These are phyloP conservation scores for Plebejus argus DNA, from an alignment of 2,888 invertebrate genomes.

Conservation along the genomic window DNA sequence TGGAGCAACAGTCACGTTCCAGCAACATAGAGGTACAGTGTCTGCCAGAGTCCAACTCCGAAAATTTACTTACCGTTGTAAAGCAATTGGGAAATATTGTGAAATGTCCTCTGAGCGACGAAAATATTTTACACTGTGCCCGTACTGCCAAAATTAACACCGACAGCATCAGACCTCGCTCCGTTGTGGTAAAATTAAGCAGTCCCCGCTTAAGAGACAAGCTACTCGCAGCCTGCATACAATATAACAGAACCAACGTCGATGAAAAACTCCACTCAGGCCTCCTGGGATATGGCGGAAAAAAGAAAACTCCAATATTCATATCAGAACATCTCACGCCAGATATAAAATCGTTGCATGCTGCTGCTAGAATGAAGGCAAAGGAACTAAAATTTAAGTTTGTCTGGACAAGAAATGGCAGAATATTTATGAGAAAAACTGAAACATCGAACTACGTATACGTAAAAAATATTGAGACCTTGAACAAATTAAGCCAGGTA, in stretches of 20 bases:
- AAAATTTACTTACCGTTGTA: slow-evolving; percentile 13
- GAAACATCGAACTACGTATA: no score
- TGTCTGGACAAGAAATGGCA: no score
- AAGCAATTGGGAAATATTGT: slow-evolving; percentile 9
- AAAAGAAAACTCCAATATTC: neutral
- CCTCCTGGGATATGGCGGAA: neutral
- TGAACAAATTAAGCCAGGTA: no score
- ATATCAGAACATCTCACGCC: neutral
- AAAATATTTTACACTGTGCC: slow-evolving; percentile 1
- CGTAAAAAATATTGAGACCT: no score
- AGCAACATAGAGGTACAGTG: slow-evolving; percentile 31
- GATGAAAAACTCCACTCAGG: neutral
- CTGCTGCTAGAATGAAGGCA: no score
- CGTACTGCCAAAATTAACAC: slow-evolving; percentile 20
- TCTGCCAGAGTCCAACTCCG: slow-evolving; percentile 16
- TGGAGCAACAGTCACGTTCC: slow-evolving; percentile 24
- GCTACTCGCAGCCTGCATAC: neutral
- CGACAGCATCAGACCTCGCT: neutral
- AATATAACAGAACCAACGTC: neutral
- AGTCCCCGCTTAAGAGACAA: neutral
- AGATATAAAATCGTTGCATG: neutral
- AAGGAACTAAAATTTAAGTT: no score
- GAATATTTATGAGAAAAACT: no score
- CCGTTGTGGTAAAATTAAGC: neutral
- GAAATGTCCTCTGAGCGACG: neutral